Conservation (phyloP, 1,140 invertebrate species). For the Zaprionus lachaisei region DNA sequence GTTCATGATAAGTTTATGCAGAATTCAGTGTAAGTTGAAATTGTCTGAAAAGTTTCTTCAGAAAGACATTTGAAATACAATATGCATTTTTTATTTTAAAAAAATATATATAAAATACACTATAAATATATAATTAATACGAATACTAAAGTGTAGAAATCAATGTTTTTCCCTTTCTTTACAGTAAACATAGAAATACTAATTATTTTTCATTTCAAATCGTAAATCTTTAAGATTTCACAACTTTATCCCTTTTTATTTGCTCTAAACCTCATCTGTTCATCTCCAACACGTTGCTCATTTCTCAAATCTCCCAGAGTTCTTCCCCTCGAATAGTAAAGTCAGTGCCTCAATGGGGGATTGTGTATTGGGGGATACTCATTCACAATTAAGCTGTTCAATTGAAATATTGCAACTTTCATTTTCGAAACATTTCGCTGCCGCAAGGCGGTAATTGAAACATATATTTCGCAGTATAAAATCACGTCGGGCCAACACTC, state of each 20-base stretch:
- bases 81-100: neutral
- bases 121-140: too few species aligned
- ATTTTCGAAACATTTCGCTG: conserved; percentile 58
- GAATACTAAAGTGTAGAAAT: too few species aligned
- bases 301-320: neutral
- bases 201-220: too few species aligned
- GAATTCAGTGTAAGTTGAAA: neutral
- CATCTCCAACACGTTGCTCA: neutral
- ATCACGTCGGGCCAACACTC: conserved; percentile 58
- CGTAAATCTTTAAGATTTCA: neutral
- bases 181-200: too few species aligned
- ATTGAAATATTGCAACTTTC: conserved; percentile 73
- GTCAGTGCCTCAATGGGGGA: neutral
- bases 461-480: conserved; percentile 79
- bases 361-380: neutral
- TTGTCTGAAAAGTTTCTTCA: neutral
- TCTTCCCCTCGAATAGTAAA: neutral
- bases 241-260: neutral
- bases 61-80: neutral
- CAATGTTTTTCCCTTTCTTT: too few species aligned
- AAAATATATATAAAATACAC: too few species aligned
- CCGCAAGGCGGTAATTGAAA: conserved; percentile 78
- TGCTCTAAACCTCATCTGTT: neutral
- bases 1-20: neutral
- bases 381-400: conserved; percentile 69